Base-by-base conservation (phyloP, 2,797 vertebrate species). In the Glossophaga mutica region DNA sequence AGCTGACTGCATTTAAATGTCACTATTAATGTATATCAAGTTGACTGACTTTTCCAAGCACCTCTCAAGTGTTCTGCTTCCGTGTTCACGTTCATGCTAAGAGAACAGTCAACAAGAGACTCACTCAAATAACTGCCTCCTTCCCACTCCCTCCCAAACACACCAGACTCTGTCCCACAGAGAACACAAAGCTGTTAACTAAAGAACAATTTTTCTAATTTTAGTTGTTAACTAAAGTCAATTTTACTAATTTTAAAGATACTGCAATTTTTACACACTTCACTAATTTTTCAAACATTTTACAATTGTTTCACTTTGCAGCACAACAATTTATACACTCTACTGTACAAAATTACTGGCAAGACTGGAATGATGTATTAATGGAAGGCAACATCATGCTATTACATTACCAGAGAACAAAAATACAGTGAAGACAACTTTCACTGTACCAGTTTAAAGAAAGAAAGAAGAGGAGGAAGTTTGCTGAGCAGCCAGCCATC, bases 321-420 rank as follows among this genome's bases (percentile, higher is more conserved):
- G 98, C 98, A 98, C 98, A 98, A 98, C 98, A 98, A 98, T 98
- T 98, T 97, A 98, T 98, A 98, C 98, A 98, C 98, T 97, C 98
- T 98, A 98, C 98, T 98, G 98, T 98, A 98, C 98, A 98, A 98
- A 98, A 98, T 98, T 98, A 99, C 98, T 98, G 99, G 98, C 99
- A 98, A 99, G 99, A 99, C 99, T 99, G 98, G 98, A 99, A 99
- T 99, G 98, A 99, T 99, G 99, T 99, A 98, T 98, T 98, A 98
- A 98, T 62, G 15, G 57, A 62, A 29, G 55, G 57, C 98, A 98
- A 99, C 99, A 99, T 99, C 99, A 99, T 99, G 99, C 99, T 99
- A 98, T 99, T 98, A 99, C 98, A 98, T 99, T 97, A 98, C 98
- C 98, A 99, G 98, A 99, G 98, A 99, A 99, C 98, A 98, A 98